These are phyloP conservation scores for Dasysyrphus albostriatus DNA, from an alignment of 2,888 invertebrate genomes.

Conservation along the genomic window DNA sequence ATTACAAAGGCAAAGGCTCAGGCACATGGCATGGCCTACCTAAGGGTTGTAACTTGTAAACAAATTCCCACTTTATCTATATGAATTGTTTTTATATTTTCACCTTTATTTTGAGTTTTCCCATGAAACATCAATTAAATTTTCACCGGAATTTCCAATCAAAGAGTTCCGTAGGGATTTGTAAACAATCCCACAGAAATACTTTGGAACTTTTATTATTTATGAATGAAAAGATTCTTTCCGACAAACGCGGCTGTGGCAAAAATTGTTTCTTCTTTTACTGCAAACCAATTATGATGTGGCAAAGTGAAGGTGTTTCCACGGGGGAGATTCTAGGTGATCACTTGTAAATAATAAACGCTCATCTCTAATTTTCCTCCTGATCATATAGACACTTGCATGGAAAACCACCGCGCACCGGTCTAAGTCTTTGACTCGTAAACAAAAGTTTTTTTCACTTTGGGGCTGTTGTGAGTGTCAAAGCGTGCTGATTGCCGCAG, in stretches of 20 bases:
- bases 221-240: conserved; percentile 71
- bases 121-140: conserved; percentile 63
- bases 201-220: conserved; percentile 54
- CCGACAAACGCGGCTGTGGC: conserved; percentile 38
- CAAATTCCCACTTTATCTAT: conserved; percentile 8
- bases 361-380: conserved; percentile 22
- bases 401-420: conserved; percentile 25
- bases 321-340: conserved; percentile 41
- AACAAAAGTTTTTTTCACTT: conserved; percentile 48
- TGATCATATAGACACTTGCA: conserved; percentile 5
- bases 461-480: conserved; percentile 65
- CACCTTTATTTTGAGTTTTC: conserved; percentile 28
- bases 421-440: conserved; percentile 49
- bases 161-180: conserved; percentile 51
- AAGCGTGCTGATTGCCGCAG: conserved; percentile 56
- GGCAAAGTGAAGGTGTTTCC: background rate
- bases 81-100: background rate
- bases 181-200: conserved; percentile 63
- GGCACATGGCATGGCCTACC: background rate
- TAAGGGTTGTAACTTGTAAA: conserved; percentile 50
- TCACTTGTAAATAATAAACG: conserved; percentile 73
- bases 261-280: conserved; percentile 60
- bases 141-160: conserved; percentile 70
- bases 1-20: conserved; percentile 49
- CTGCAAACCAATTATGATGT: conserved; percentile 53